Base-by-base conservation (phyloP, 2,888 invertebrate genomes). In the Pollenia angustigena region DNA sequence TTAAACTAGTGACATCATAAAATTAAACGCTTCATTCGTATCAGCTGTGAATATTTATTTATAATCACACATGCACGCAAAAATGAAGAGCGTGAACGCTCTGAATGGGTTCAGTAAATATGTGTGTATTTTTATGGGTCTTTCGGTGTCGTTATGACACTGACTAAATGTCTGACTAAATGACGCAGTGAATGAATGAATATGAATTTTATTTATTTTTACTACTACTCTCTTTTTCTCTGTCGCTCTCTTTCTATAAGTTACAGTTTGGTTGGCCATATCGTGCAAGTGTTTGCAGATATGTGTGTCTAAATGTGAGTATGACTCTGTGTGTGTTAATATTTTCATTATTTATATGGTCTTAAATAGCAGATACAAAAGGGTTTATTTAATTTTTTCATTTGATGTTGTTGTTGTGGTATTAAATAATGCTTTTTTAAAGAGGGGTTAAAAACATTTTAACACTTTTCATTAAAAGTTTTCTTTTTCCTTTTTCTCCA, bases 1-100 rank as follows among this genome's bases (percentile, higher is more conserved):
- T 78, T 83, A 78, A 78, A 72, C 83, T 78, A 83, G 83, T 72
- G 72, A 83, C 83, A 78, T 83, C 71, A 83, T 78, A 83, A 83
- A 78, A 83, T 83, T 82, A 72, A 83, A 83, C 83, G 78, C 72
- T 83, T 83, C 66, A 78, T 78, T 78, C 72, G 72, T 72, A 78
- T 83, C 83, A 83, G 50, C 50, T 50, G 50, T 50, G 6, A 50
- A 50, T n/a, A 50, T 50, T 50, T n/a, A 50, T 50, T 50, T 14
- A 50, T 6, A 50, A 50, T 14, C 4, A 4, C 50, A 50, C n/a
- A 50, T n/a, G 8, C 50, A 50, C 50, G 1, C 11, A 48, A 2
- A 2, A 23, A 23, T 23, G 12, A 48, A 48, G 48, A 48, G 48
- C 14, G 48, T 12, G 14, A 48, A 12, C 0, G 48, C 14, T 14